Base-by-base conservation (phyloP, 2,888 invertebrate species). In the Neoitamus cyanurus region DNA sequence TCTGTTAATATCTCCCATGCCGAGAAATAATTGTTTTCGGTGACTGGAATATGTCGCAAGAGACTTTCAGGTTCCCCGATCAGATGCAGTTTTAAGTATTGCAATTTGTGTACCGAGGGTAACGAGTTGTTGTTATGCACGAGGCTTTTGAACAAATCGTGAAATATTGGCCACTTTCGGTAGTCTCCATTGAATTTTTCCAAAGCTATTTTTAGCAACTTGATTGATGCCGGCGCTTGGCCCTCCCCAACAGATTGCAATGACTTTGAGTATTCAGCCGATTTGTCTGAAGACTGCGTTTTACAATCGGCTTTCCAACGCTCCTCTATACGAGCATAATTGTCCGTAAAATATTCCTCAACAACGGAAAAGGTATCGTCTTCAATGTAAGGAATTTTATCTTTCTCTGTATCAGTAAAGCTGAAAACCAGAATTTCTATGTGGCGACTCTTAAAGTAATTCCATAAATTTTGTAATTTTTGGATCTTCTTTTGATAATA, bases 141-240 rank as follows among this genome's bases (percentile, higher is more conserved):
- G 1, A 31, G 2, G 25, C 34, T 72, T 11, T 68, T 68, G 11
- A 68, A 68, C 2, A 68, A n/a, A 28, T 68, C 68, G 7, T 3
- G 48, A n/a, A n/a, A n/a, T n/a, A n/a, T 48, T 15, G 86, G 78
- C 68, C 85, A 85, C 7, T 77, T 77, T 3, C 42, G 13, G 82
- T 85, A 84, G 36, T 85, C 85, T 2, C 84, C 85, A 15, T 69
- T 34, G 46, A 84, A 85, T 9, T n/a, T 36, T 1, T 84, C 84
- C 0, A 82, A 58, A 25, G 70, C 3, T 1, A 70, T 31, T 7
- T 70, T 70, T 31, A 20, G 70, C 2, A 75, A 36, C 31, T 75
- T 31, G 15, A 36, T 36, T 5, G 48, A 48, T 9, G 48, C 4
- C 20, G n/a, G 11, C 20, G 48, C 48, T 6, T 34, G 6, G 9